A percentile compares a stretch with the other conserved stretches of the same genome.
Conservation (phyloP, 2,113 vertebrate genomes). For the Mirounga angustirostris region DNA sequence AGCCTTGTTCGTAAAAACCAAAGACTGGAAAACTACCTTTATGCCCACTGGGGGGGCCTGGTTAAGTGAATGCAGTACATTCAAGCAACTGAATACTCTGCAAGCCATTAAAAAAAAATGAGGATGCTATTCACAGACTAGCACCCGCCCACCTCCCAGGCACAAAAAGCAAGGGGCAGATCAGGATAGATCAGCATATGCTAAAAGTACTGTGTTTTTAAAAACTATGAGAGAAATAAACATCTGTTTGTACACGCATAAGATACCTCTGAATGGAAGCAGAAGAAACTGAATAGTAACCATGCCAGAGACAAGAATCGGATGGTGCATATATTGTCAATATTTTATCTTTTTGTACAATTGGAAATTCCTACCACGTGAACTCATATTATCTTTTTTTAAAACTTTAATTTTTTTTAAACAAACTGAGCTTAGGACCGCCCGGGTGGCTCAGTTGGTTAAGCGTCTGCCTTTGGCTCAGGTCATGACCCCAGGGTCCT, state of each 20-base stretch:
- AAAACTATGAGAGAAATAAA: not conserved
- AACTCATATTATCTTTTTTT: not conserved
- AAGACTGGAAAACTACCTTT: not conserved
- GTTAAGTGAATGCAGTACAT: not conserved
- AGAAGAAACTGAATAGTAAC: not conserved
- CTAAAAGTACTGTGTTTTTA: not conserved
- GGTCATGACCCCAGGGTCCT: not conserved
- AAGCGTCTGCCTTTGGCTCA: not conserved
- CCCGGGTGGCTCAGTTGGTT: not conserved
- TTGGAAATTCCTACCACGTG: not conserved
- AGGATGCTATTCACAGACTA: not conserved
- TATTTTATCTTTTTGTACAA: not conserved
- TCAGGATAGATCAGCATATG: not conserved
- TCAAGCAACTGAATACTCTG: not conserved
- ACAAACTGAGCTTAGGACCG: not conserved
- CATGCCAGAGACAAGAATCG: not conserved
- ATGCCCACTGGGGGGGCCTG: not conserved
- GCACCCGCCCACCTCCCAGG: not conserved
- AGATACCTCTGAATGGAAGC: not conserved
- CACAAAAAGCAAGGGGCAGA: not conserved
- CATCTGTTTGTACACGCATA: not conserved
- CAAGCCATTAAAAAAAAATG: not conserved
- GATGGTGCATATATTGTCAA: not conserved
- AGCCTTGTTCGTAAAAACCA: not conserved
- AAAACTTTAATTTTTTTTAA: not conserved